Base-by-base conservation (phyloP, 2,113 vertebrate species). In the Sapajus apella region DNA sequence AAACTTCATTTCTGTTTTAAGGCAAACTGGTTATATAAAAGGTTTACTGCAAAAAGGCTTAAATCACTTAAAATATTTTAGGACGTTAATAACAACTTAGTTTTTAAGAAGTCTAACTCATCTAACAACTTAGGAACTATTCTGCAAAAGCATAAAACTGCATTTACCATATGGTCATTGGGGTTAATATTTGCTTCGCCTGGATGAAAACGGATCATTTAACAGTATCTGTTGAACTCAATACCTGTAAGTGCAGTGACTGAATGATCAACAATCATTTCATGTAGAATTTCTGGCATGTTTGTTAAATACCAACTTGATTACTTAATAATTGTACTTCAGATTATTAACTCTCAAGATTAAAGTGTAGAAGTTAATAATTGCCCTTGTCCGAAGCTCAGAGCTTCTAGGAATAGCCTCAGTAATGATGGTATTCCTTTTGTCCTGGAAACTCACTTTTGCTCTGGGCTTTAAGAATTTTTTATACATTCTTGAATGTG, bases 51-150 rank as follows among this genome's bases (percentile, higher is more conserved):
- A n/a, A 93, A 35, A 47, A 77, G 35, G 8, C 23, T 94, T 80
- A 61, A 83, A 85, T 89, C 61, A 47, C 55, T 87, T 83, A 86
- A n/a, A 86, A 64, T 92, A 68, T 21, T 90, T 47, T 45, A 90
- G 23, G 47, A 40, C 40, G n/a, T 61, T 75, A 80, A 64, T 66
- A 66, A 68, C 27, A 97, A 92, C 30, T 61, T 75, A 90, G 43
- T 32, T 45, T n/a, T 37, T 27, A 73, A 90, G 87, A 96, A 81
- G 66, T 47, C 12, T 25, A 91, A 86, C 17, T 52, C 21, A 58
- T 30, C 68, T 56, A 64, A 20, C 81, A 84, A 72, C 66, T 90
- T 61, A 81, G 55, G 40, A 47, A 87, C 35, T 18, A 66, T 55
- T 37, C 17, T 89, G 10, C 76, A 87, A 90, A 87, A 70, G 1